Conservation (phyloP, 2,888 invertebrate genomes). For the Eristalis intricaria region DNA sequence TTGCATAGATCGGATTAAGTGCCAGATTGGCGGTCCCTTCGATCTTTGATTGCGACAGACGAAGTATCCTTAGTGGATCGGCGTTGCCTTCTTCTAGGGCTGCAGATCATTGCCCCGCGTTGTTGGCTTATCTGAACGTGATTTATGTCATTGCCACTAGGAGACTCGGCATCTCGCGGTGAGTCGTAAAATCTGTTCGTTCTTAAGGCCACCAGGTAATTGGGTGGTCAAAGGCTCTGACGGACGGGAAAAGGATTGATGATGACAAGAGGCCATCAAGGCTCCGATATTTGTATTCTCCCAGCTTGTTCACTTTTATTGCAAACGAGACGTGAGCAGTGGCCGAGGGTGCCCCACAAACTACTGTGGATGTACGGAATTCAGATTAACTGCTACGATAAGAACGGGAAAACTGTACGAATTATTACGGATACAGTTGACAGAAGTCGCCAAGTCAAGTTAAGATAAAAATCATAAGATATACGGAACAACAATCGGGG, state of each 20-base stretch:
- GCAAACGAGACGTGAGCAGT: not conserved
- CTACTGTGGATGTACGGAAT: not conserved
- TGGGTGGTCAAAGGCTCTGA: not conserved
- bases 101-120: too few species aligned
- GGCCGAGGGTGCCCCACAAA: not conserved
- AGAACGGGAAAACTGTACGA: not conserved
- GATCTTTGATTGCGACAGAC: not conserved
- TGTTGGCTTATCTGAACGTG: too few species aligned
- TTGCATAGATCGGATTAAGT: conserved; percentile 8
- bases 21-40: not conserved
- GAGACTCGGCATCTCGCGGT: too few species aligned
- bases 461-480: not conserved
- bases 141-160: too few species aligned
- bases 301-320: not conserved
- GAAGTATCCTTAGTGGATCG: too few species aligned
- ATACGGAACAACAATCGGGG: not conserved
- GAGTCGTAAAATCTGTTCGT: too few species aligned
- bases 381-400: not conserved
- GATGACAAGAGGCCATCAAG: not conserved
- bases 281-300: not conserved
- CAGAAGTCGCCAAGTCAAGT: not conserved
- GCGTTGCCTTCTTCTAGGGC: too few species aligned
- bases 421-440: not conserved
- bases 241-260: not conserved
- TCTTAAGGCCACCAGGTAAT: not conserved